These are phyloP conservation scores for Andrena dorsata DNA, from an alignment of 2,888 invertebrate species.

Conservation along the genomic window DNA sequence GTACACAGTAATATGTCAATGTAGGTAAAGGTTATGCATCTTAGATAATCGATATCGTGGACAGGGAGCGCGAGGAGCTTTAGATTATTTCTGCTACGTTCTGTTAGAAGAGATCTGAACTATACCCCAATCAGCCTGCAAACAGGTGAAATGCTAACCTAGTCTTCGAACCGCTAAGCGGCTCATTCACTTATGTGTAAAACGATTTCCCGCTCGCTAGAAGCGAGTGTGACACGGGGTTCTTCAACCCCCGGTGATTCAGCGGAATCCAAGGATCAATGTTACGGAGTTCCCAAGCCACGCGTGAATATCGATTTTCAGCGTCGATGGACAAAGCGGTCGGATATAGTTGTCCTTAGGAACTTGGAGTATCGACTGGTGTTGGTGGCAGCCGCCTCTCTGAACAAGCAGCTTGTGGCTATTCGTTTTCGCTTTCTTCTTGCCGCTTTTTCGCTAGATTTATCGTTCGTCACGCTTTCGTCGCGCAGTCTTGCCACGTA, in stretches of 20 bases:
- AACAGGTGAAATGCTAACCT: too few species aligned
- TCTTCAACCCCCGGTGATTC: neutral
- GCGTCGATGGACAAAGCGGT: neutral
- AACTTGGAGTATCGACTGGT: conserved; percentile 37
- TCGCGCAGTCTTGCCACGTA: conserved; percentile 32
- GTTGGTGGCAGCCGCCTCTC: neutral
- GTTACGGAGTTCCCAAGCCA: neutral
- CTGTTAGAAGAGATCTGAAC: too few species aligned
- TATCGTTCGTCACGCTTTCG: conserved; percentile 37
- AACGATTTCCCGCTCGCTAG: neutral
- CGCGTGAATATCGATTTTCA: conserved; percentile 40
- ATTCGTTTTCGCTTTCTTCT: conserved; percentile 18
- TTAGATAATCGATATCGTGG: too few species aligned
- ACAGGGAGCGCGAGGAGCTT: too few species aligned
- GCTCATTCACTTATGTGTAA: neutral
- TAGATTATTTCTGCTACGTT: too few species aligned
- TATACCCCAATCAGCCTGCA: too few species aligned
- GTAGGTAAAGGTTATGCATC: too few species aligned
- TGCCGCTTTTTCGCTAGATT: conserved; percentile 35
- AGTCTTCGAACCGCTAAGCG: neutral
- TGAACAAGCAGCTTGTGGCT: neutral
- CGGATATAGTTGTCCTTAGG: neutral
- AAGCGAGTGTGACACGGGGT: neutral
- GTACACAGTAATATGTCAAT: too few species aligned
- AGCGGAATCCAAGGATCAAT: conserved; percentile 13